Base-by-base conservation (phyloP, 2,797 vertebrate species). In the Bufotes viridis region DNA sequence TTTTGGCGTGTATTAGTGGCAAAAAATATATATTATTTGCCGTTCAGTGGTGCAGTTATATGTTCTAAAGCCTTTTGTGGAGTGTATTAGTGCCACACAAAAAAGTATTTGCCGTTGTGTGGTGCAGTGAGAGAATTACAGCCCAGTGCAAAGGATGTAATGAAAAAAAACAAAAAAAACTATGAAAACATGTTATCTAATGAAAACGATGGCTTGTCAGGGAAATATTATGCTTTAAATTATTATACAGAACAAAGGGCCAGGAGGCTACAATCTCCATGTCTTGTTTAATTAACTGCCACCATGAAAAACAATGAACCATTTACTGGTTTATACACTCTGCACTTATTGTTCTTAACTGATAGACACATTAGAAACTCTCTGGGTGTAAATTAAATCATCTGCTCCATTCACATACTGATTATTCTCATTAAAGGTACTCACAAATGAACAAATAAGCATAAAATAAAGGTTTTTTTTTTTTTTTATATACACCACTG, bases 221-320 rank as follows among this genome's bases (percentile, higher is more conserved):
- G 75, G 49, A 89, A 81, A 81, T 85, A 57, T 85, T 85, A 81
- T 20, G 63, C 81, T 76, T 49, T 75, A 67, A 79, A 65, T 88
- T 88, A 85, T 85, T 85, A 85, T 55, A 63, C 69, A 76, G 83
- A 85, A 88, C 87, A 88, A 88, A 88, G 78, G 87, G 76, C 83
- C 83, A 88, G 29, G 72, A 89, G 84, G 69, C 88, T 58, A 81
- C n/a, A 42, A 70, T 81, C 24, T 49, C 58, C 42, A 75, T 69
- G 67, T 65, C 83, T 86, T 82, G 79, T 89, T 89, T 89, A 89
- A 89, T 89, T 89, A 89, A 82, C 79, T 89, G 79, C 78, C 84
- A 89, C 84, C 24, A 86, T 82, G 70, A 76, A 69, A 86, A 86
- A 86, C 84, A 89, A 78, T 82, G 49, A 89, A 26, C 83, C 65